A percentile compares a stretch with the other conserved stretches of the same genome.
Evolutionary conservation across 35 echinoderm and acorn worm species (phyloP).

Genomic region (Anneissia japonica): DNA sequence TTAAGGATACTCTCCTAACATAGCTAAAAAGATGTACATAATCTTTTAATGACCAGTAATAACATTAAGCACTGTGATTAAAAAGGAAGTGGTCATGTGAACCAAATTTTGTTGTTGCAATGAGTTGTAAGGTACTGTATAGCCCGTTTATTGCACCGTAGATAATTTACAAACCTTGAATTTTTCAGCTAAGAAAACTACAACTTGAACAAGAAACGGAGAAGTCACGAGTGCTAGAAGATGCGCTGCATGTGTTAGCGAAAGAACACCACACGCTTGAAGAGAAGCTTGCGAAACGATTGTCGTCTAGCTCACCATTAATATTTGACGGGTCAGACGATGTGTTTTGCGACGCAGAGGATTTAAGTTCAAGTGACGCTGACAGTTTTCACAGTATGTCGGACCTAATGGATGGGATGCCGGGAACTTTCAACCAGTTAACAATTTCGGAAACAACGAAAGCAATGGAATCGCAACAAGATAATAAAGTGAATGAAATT

Average conservation of each 20-base stretch:
- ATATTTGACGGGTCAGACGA: constrained; percentile 31
- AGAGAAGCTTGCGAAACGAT: constrained; percentile 6
- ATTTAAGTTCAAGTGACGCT: constrained; percentile 1
- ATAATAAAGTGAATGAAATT: not conserved
- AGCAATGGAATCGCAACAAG: not conserved
- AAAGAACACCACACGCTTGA: constrained; percentile 50
- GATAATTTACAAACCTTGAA: too few relatives aligned
- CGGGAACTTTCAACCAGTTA: not conserved
- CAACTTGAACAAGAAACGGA: constrained; percentile 48
- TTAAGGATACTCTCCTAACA: too few relatives aligned
- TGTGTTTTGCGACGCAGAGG: constrained; percentile 4
- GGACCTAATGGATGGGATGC: not conserved
- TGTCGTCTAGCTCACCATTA: constrained; percentile 7
- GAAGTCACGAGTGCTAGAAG: constrained; percentile 31
- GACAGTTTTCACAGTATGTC: not conserved
- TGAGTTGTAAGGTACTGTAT: too few relatives aligned
- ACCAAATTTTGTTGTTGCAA: too few relatives aligned
- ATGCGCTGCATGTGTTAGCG: constrained; percentile 31
- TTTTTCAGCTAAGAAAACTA: constrained; percentile 29
- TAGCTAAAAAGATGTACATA: too few relatives aligned
- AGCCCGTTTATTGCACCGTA: too few relatives aligned
- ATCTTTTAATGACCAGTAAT: too few relatives aligned
- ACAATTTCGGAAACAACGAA: not conserved
- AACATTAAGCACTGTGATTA: too few relatives aligned
- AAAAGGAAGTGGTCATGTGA: too few relatives aligned